phyloP scores from a whole-genome alignment of 2,113 vertebrate genomes.

The Marcusenius ussheri region DNA sequence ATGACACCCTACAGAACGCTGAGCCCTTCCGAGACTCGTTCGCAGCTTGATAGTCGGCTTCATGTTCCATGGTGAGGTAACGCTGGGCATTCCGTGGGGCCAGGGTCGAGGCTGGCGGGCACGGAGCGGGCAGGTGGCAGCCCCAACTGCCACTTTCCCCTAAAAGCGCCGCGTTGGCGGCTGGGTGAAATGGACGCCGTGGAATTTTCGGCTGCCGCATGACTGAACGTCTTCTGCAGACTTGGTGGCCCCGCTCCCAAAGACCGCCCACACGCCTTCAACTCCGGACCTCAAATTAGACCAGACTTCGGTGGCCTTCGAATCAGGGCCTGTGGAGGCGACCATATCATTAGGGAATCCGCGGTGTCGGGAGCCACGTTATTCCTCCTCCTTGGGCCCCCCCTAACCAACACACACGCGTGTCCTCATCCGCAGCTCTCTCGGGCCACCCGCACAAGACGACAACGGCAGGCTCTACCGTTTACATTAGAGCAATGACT shows the following conservation, averaged over 20 bases:
- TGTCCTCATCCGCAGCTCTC: neutral
- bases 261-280: constrained; percentile 47
- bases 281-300: constrained; percentile 53
- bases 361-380: neutral
- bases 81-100: neutral
- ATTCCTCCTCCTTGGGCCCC: neutral
- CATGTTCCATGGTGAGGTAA: neutral
- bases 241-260: constrained; percentile 40
- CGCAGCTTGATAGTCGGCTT: neutral
- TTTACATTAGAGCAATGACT: neutral
- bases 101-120: neutral
- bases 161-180: neutral
- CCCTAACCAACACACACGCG: neutral
- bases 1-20: neutral
- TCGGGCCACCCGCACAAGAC: neutral
- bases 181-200: neutral
- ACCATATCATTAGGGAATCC: constrained; percentile 41
- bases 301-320: constrained; percentile 22
- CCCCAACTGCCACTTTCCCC: neutral
- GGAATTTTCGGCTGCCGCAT: constrained; percentile 32
- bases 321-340: constrained; percentile 44
- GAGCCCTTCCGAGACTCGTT: neutral
- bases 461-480: neutral
- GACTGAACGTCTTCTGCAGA: constrained; percentile 39
- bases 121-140: neutral